Base-by-base conservation (phyloP, 2,113 vertebrate species). In the Calypte anna region DNA sequence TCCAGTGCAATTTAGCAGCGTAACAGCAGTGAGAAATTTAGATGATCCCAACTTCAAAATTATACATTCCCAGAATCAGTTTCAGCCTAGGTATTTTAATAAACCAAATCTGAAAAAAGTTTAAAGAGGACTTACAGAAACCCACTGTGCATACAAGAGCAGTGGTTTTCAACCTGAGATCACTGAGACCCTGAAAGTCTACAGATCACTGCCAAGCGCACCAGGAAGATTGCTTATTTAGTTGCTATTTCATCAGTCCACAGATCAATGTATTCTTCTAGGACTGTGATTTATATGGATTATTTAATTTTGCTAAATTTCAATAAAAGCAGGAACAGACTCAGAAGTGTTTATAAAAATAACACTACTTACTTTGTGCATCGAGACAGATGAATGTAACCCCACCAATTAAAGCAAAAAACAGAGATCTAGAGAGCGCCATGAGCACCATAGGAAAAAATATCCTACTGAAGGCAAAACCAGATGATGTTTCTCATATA, bases 321-420 rank as follows among this genome's bases (percentile, higher is more conserved):
- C 62, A 82, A 6, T 38, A 85, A 85, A 86, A 87, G 50, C 63
- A 92, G 46, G n/a, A 38, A 72, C 23, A 82, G 12, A 61, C 25
- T 54, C 59, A 44, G 2, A 36, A 64, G 36, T 13, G 31, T 64
- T 78, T 73, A 74, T 31, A 64, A 77, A 80, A 44, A 9, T 4
- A 21, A 55, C 10, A 38, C 38, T 75, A 96, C 95, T 96, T 79
- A 97, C 96, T 5, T 61, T 91, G 93, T 51, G 96, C 94, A 36
- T 96, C 7, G 0, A 91, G 64, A 67, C 55, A 28, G 76, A 17
- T 23, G 88, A 96, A 78, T 0, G 0, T 10, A 67, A 57, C 57
- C 57, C 85, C 91, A 50, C 40, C 0, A 1, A 90, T 5, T 73
- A 83, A 70, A 57, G 58, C 10, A 5, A 94, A 75, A 86, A 30